These are phyloP conservation scores for Lasioglossum calceatum DNA, from an alignment of 2,888 invertebrate genomes.

Conservation along the genomic window DNA sequence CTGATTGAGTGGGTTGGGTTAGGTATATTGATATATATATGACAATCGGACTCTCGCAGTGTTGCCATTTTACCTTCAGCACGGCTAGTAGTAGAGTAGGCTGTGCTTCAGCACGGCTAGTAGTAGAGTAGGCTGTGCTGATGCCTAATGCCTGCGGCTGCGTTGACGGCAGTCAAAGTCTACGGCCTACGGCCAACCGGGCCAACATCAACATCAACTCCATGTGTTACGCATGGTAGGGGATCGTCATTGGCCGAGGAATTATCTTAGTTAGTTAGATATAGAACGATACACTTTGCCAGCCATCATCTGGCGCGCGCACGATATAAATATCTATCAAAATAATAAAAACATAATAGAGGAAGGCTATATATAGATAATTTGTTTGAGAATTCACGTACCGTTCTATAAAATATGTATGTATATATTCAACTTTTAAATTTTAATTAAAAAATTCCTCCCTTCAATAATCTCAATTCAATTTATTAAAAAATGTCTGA, in stretches of 20 bases:
- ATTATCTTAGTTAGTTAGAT: neutral
- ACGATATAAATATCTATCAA: neutral
- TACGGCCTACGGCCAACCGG: too few species aligned
- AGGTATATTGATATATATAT: too few species aligned
- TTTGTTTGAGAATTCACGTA: neutral
- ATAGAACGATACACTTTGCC: neutral
- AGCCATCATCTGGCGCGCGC: neutral
- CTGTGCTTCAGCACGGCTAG: too few species aligned
- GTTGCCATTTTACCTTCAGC: too few species aligned
- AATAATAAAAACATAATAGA: neutral
- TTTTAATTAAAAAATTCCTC: neutral
- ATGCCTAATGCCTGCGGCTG: too few species aligned
- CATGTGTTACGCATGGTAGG: neutral
- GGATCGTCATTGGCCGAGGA: neutral
- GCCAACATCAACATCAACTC: too few species aligned
- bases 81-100: too few species aligned
- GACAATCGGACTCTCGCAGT: too few species aligned
- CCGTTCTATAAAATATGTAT: neutral
- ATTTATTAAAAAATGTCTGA: neutral
- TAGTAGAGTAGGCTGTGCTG: too few species aligned
- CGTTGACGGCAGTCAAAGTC: too few species aligned
- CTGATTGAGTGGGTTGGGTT: too few species aligned
- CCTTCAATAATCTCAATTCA: neutral
- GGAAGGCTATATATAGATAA: neutral
- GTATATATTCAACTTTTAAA: neutral